A percentile compares a stretch with the other conserved stretches of the same genome.
phyloP scores from a whole-genome alignment of 1,140 invertebrate genomes.

The Lucilia sericata region DNA sequence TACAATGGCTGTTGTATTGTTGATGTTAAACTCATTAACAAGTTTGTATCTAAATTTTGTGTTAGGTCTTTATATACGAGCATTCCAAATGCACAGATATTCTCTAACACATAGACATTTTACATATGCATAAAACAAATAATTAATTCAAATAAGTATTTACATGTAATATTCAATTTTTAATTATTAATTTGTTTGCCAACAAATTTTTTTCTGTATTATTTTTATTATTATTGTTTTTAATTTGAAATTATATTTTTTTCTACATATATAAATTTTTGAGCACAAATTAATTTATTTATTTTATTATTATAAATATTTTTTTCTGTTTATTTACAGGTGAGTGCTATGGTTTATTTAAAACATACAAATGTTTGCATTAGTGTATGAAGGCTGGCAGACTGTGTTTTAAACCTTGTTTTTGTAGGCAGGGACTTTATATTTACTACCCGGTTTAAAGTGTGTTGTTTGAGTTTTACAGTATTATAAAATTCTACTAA shows the following conservation, averaged over 20 bases:
- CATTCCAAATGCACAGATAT: too few relatives aligned
- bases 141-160: background rate
- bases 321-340: background rate
- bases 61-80: too few relatives aligned
- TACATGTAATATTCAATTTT: background rate
- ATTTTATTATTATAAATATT: background rate
- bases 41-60: constrained; percentile 18
- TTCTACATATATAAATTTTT: background rate
- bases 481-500: background rate
- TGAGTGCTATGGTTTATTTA: background rate
- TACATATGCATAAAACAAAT: too few relatives aligned
- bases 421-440: background rate
- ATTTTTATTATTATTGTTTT: background rate
- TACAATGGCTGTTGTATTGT: background rate
- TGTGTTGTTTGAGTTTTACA: too few relatives aligned
- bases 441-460: background rate
- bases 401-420: background rate
- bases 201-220: background rate
- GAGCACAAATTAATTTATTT: background rate
- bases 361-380: background rate
- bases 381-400: background rate
- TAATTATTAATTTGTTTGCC: constrained; percentile 17
- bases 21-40: background rate
- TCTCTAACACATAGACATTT: too few relatives aligned
- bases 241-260: background rate